Conservation (phyloP, 2,888 invertebrate genomes). For the Trypoxylon attenuatum region DNA sequence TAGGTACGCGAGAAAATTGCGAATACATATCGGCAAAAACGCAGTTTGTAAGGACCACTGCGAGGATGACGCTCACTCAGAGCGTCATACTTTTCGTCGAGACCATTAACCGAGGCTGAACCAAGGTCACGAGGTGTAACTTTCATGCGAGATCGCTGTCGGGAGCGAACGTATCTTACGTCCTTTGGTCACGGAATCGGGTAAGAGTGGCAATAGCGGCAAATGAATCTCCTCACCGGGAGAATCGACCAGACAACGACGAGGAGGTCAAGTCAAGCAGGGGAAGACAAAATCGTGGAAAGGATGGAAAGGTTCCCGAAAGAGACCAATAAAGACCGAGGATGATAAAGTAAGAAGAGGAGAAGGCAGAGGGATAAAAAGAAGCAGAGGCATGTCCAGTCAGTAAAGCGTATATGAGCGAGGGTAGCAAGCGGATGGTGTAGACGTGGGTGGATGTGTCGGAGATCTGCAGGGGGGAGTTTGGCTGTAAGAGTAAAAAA, state of each 20-base stretch:
- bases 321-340: no score
- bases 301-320: no score
- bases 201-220: slow-evolving; percentile 12
- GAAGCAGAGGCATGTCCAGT: not conserved
- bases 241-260: not conserved
- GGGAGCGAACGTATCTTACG: slow-evolving; percentile 28
- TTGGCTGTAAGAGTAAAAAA: slow-evolving; percentile 23
- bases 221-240: not conserved
- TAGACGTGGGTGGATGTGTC: slow-evolving; percentile 14
- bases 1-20: not conserved
- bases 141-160: slow-evolving; percentile 25
- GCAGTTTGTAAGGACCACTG: slow-evolving; percentile 25
- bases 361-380: not conserved
- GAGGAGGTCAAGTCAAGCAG: not conserved
- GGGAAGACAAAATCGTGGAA: no score
- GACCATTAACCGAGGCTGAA: slow-evolving; percentile 42
- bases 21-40: slow-evolving; percentile 10
- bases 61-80: slow-evolving; percentile 24
- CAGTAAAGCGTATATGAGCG: slow-evolving; percentile 11
- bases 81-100: slow-evolving; percentile 29
- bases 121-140: slow-evolving; percentile 38
- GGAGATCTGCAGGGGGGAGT: slow-evolving; percentile 2
- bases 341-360: no score
- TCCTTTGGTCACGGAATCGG: slow-evolving; percentile 43
- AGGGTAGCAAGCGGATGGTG: not conserved